Base-by-base conservation (phyloP, 2,113 vertebrate genomes). In the Brachyistius frenatus region DNA sequence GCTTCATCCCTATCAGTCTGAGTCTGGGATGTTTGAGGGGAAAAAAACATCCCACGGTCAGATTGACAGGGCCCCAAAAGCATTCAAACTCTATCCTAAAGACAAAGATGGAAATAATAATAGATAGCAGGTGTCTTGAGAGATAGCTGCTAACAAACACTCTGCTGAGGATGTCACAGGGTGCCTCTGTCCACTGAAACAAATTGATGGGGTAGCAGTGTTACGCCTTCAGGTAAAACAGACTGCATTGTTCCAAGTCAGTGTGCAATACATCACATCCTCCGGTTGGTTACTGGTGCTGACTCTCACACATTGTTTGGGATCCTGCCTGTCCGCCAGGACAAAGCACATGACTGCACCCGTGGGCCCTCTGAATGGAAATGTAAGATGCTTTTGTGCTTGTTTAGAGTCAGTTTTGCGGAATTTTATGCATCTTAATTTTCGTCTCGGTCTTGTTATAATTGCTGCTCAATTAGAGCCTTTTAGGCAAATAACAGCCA, bases 191-290 rank as follows among this genome's bases (percentile, higher is more conserved):
- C 82, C 66, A 67, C 72, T 73, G 73, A 81, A 80, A 89, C 73
- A 86, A 91, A 92, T 87, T 86, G 81, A 93, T 90, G 81, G 80
- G 83, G 73, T 77, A 71, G 70, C 92, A 90, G 87, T 81, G 76
- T 90, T 80, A 23, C 47, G 35, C 87, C 80, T 88, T 81, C 89
- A 89, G 91, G 89, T 88, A 89, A 85, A 86, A 85, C 86, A 81
- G 81, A 33, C 90, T 60, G 87, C 87, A 92, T 93, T 92, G 85
- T 93, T 90, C 83, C 83, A 78, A 78, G 88, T 73, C 78, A 87
- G 74, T 71, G 86, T 89, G 84, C 89, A 86, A 91, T 91, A 86
- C 90, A 94, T 93, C 90, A 90, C 86, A 82, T 91, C 86, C 77
- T 89, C 69, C 31, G 73, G 50, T 86, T 65, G 88, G 87, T 78